Base-by-base conservation (phyloP, 2,113 vertebrate genomes). In the Chionis minor region DNA sequence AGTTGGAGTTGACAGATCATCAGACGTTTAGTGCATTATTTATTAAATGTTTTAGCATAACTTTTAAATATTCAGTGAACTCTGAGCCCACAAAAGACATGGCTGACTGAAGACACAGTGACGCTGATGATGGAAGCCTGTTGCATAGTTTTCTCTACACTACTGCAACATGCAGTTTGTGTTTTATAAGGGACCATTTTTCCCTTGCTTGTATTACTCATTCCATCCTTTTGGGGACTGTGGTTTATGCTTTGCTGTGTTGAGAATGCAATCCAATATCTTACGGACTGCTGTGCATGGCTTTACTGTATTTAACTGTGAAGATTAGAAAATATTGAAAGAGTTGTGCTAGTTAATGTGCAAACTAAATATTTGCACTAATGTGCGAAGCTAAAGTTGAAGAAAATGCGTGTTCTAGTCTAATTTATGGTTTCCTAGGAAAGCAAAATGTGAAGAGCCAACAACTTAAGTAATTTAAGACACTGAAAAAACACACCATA, bases 21-120 rank as follows among this genome's bases (percentile, higher is more conserved):
- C 94, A 89, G 78, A 73, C 51, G 32, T 91, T 97, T 95, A 81
- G 44, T 97, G 81, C 86, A 96, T 93, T 94, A 92, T 96, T 97
- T 96, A 96, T 93, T 96, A 92, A 95, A 91, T 27, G 44, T 49
- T 95, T 92, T 82, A 92, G 92, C n/a, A 58, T 89, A 67, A 88
- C 45, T 95, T 84, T 95, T 59, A 95, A 93, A 93, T 86, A 95
- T 88, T 96, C 88, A 93, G 81, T 62, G 89, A 94, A 90, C 74
- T 51, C 38, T 67, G 74, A 94, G 84, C 28, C 73, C 58, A n/a
- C 52, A 58, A 72, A 95, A 49, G 75, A 33, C 42, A 56, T 28
- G 59, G 81, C 59, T 94, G 89, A 93, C 65, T 88, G 86, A 88
- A 95, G 74, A 79, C 0, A 6, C 91, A 77, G 72, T 73, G 54